phyloP scores from a whole-genome alignment of 2,888 invertebrate genomes.

The Dryobotodes eremita region DNA sequence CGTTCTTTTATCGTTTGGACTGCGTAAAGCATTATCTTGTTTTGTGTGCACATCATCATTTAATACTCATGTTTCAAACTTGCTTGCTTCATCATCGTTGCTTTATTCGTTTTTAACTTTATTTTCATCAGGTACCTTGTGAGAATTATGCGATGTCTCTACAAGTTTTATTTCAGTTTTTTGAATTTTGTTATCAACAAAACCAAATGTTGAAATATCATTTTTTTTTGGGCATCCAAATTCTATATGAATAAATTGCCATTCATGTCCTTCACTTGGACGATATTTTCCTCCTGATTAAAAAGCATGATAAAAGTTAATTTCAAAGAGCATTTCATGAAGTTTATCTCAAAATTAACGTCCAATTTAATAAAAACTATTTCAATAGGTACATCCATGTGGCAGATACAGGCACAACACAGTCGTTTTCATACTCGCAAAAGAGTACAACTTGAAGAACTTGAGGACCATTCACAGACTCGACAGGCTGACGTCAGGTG shows the following conservation, averaged over 20 bases:
- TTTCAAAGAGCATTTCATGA: background rate
- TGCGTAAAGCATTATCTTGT: slow-evolving; percentile 29
- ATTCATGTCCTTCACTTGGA: background rate
- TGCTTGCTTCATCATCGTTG: slow-evolving; percentile 56
- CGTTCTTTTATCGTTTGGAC: slow-evolving; percentile 32
- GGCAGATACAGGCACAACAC: slow-evolving; percentile 99
- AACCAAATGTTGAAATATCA: background rate
- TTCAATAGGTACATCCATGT: slow-evolving; percentile 97
- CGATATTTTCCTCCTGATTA: slow-evolving; percentile 17
- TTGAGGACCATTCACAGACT: slow-evolving; percentile 98
- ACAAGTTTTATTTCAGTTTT: slow-evolving; percentile 7
- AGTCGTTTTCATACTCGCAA: slow-evolving; percentile 98
- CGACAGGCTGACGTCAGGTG: slow-evolving; percentile 98
- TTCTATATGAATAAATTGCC: slow-evolving; percentile 1
- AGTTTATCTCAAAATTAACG: slow-evolving; percentile 1
- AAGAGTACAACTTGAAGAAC: slow-evolving; percentile 98
- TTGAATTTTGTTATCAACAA: slow-evolving; percentile 5
- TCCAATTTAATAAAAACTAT: slow-evolving; percentile 55
- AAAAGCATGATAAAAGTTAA: slow-evolving; percentile 39
- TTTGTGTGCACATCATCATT: slow-evolving; percentile 37
- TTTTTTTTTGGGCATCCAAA: slow-evolving; percentile 20
- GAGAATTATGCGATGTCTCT: slow-evolving; percentile 21
- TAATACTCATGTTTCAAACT: slow-evolving; percentile 27
- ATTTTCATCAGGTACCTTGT: slow-evolving; percentile 4
- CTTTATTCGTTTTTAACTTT: slow-evolving; percentile 49